Percentiles rank a stretch among this genome's conserved stretches.
Conservation (phyloP, 2,797 vertebrate species). For the Gouania willdenowi region DNA sequence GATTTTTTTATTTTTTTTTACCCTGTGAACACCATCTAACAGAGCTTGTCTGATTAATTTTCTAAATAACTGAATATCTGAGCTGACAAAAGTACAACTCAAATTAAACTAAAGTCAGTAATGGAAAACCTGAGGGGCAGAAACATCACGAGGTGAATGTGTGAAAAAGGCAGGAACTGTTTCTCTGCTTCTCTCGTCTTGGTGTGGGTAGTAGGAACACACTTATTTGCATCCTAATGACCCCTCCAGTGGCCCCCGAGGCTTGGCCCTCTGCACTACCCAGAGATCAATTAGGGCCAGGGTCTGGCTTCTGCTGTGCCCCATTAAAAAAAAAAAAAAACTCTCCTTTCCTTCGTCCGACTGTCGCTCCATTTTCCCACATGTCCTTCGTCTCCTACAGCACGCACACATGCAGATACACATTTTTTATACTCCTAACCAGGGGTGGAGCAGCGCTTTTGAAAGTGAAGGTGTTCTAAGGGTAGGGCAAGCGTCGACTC, state of each 20-base stretch:
- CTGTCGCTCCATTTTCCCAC: conserved; percentile 39
- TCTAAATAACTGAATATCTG: too few species aligned
- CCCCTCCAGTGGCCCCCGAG: conserved; percentile 72
- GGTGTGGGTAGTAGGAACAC: conserved; percentile 53
- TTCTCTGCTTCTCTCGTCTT: conserved; percentile 27
- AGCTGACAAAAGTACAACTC: neutral
- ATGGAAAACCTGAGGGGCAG: neutral
- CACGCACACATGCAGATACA: conserved; percentile 1
- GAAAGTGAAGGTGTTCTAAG: too few species aligned
- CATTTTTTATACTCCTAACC: conserved; percentile 6
- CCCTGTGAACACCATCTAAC: too few species aligned
- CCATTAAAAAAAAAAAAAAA: conserved; percentile 53
- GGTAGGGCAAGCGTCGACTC: too few species aligned
- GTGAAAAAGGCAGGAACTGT: conserved; percentile 22
- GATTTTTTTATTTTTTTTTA: too few species aligned
- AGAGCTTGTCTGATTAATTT: too few species aligned
- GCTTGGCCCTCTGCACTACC: conserved; percentile 71
- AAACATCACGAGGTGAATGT: conserved; percentile 31
- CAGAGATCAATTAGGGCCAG: conserved; percentile 80
- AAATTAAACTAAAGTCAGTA: conserved; percentile 8
- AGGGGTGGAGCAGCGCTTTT: too few species aligned
- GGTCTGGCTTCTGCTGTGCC: conserved; percentile 48
- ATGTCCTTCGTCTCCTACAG: conserved; percentile 32
- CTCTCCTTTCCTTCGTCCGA: conserved; percentile 22
- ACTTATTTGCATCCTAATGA: conserved; percentile 80